Evolutionary conservation across 1,140 invertebrate species (phyloP), one percentile per base, ranked within the genome.

Genomic region (Mya arenaria): DNA sequence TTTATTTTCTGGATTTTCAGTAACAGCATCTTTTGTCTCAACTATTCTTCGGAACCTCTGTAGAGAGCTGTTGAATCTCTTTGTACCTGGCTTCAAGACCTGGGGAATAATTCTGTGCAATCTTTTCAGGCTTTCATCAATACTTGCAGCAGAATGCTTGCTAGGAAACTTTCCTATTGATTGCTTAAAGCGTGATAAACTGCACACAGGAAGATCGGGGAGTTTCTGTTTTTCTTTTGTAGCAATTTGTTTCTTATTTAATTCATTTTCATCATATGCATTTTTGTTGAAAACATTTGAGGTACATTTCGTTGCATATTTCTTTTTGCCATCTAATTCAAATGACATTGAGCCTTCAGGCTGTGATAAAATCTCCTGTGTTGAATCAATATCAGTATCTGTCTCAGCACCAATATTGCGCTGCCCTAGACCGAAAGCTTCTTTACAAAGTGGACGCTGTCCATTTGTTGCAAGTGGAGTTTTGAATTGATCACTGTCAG

Each of bases 1-100:
- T n/a, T n/a, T n/a, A n/a, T n/a, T n/a, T n/a, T n/a, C n/a, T n/a
- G n/a, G n/a, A n/a, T n/a, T 37, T 37, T 65, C 62, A 23, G 3
- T 37, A 65, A 28, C 28, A 63, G 28, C 28, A 63, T 28, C 23
- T 17, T 37, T 37, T 6, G 34, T 32, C n/a, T 41, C 55, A 58
- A 74, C 6, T 62, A 56, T 79, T 2, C 55, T 79, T 41, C 75
- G 55, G 36, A 79, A 79, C 62, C 55, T 79, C 25, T 79, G 75
- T 28, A 79, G 28, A 4, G 63, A 79, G 44, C 65, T 79, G n/a
- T 58, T 37, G 15, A 5, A 39, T 58, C 25, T 74, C 19, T 36
- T 74, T 4, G 25, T 25, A 39, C 36, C 23, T 37, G 15, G 13
- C 25, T 74, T 71, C 1, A 23, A n/a, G 19, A 30, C 2, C 1